Base-by-base conservation (phyloP, 2,888 invertebrate genomes). In the Sphecodes monilicornis region DNA sequence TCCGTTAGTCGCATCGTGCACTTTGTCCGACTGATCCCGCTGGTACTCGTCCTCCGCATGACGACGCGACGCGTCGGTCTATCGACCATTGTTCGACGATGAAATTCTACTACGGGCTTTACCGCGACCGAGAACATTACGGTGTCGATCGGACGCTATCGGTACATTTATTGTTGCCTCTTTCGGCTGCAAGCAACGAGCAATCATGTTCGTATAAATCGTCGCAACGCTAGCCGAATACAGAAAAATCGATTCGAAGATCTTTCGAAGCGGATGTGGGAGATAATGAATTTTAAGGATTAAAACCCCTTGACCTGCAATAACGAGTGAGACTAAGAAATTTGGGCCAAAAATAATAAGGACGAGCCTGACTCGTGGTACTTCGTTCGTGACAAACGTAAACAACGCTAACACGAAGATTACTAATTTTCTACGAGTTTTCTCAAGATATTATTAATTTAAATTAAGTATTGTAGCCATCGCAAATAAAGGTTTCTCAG, bases 61-160 rank as follows among this genome's bases (percentile, higher is more conserved):
- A n/a, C n/a, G n/a, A n/a, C n/a, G 46, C 46, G 50, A 22, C 50
- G 22, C 46, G 46, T 22, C 8, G 22, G 36, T 11, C 26, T 29
- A 70, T 76, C 70, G 80, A 29, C 39, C 36, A 36, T 57, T 46
- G 69, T 69, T 36, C 36, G 8, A 43, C 78, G 29, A 66, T 78
- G 71, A 71, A 80, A 71, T 71, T 78, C 78, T 66, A 54, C 70
- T 32, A 39, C 39, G 39, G 70, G 46, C 70, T 64, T 78, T n/a
- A 32, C 64, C 22, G n/a, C 64, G 50, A 71, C 39, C 70, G 22
- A 18, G 22, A 16, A 26, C 29, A 16, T 71, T 41, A 22, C 39
- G 29, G 13, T 32, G 41, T 16, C 50, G 71, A 32, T 66, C 26
- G 22, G 22, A 36, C 66, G 36, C 32, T 66, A 39, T 36, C 22